A percentile compares a stretch with the other conserved stretches of the same genome.
phyloP scores from a whole-genome alignment of 2,113 vertebrate species.

The Psittacara wagleri region DNA sequence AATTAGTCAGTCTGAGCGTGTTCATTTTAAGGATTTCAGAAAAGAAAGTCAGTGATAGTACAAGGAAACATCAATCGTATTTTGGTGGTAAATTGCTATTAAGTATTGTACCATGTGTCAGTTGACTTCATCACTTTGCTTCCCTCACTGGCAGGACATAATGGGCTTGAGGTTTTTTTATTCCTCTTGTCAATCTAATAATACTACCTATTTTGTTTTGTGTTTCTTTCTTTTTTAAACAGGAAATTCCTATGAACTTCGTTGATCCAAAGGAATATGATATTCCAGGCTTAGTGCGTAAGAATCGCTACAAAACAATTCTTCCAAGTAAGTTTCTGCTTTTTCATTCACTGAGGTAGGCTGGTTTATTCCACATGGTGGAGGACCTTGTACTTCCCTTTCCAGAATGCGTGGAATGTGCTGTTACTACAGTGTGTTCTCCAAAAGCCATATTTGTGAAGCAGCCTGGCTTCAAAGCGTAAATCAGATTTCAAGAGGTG shows the following conservation, averaged over 20 bases:
- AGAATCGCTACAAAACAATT: slow-evolving; percentile 99
- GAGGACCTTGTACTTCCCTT: neutral
- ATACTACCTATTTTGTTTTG: neutral
- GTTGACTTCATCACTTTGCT: slow-evolving; percentile 6
- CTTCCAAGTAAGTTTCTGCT: slow-evolving; percentile 89
- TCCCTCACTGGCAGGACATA: neutral
- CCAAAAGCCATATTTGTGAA: neutral
- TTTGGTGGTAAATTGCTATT: neutral
- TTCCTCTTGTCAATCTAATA: neutral
- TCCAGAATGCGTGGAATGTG: neutral
- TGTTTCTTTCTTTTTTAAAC: neutral
- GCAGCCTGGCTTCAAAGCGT: neutral
- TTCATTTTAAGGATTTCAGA: slow-evolving; percentile 29
- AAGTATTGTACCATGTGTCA: neutral
- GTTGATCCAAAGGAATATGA: slow-evolving; percentile 97
- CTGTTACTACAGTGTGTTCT: neutral
- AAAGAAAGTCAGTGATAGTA: slow-evolving; percentile 18
- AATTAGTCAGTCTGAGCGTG: slow-evolving; percentile 3
- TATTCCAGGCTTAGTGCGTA: slow-evolving; percentile 95
- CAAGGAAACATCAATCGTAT: slow-evolving; percentile 38
- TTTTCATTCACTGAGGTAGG: neutral
- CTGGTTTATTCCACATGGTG: neutral
- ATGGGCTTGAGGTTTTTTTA: neutral
- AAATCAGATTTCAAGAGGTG: neutral
- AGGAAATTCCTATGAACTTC: slow-evolving; percentile 99